phyloP scores from a whole-genome alignment of 2,888 invertebrate genomes.

The Penaeus monodon region DNA sequence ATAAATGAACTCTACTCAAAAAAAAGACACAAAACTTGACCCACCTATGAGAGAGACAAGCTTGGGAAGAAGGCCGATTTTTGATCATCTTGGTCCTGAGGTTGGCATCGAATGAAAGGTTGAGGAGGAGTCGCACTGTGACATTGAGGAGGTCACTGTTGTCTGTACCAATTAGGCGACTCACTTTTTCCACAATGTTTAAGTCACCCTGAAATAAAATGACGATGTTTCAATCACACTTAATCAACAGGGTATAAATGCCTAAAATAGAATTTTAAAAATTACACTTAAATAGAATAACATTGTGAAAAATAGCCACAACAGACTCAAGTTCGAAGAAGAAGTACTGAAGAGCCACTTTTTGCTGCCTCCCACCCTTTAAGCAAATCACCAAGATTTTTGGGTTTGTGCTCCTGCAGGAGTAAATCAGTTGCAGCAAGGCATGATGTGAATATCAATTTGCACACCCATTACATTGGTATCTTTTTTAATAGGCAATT shows the following conservation, averaged over 20 bases:
- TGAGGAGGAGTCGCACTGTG: conserved; percentile 89
- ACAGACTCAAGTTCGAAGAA: background rate
- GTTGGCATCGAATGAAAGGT: conserved; percentile 93
- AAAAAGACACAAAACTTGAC: conserved; percentile 67
- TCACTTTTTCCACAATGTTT: conserved; percentile 86
- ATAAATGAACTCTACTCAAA: background rate
- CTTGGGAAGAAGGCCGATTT: conserved; percentile 87
- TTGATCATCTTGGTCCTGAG: conserved; percentile 90
- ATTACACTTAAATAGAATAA: background rate
- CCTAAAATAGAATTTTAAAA: background rate
- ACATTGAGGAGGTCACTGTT: conserved; percentile 82
- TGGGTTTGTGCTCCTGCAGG: no score
- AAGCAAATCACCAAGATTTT: no score
- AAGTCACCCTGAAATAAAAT: conserved; percentile 74
- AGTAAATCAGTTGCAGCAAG: no score
- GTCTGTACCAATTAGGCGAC: conserved; percentile 79
- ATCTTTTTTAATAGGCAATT: no score
- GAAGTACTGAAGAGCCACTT: no score
- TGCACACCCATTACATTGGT: no score
- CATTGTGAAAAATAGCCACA: background rate
- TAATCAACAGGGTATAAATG: no score
- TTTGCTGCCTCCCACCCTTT: no score
- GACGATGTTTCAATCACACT: conserved; percentile 9
- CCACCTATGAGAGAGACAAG: conserved; percentile 88
- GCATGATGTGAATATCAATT: no score